These are phyloP conservation scores for Asobara japonica DNA, from an alignment of 1,140 invertebrate genomes.

Conservation along the genomic window DNA sequence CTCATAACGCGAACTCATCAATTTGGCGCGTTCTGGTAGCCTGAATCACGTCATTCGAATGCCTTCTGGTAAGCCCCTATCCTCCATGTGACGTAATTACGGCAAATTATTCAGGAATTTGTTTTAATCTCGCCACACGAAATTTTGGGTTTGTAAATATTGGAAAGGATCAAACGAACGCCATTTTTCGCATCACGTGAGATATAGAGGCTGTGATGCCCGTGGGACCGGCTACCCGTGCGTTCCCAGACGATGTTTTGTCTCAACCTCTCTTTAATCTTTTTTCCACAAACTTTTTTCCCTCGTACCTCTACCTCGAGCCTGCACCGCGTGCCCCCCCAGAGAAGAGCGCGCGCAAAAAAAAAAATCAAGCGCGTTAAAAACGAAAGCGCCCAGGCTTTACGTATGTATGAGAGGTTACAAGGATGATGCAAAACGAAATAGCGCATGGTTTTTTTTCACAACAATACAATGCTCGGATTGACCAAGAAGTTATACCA, in stretches of 20 bases:
- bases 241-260: slow-evolving; percentile 39
- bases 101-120: no score
- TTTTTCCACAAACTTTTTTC: slow-evolving; percentile 8
- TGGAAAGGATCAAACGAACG: not conserved
- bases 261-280: slow-evolving; percentile 21
- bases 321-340: not conserved
- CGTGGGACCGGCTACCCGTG: slow-evolving; percentile 12
- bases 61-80: no score
- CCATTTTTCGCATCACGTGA: slow-evolving; percentile 5
- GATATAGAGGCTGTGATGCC: slow-evolving; percentile 12
- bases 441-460: no score
- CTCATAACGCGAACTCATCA: no score
- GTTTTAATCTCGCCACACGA: not conserved
- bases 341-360: not conserved
- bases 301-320: not conserved
- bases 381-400: not conserved
- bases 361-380: not conserved
- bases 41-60: no score
- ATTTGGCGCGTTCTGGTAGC: no score
- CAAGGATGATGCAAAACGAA: not conserved
- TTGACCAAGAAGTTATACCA: no score
- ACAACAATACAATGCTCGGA: no score
- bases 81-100: no score
- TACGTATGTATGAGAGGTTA: not conserved
- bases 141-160: not conserved